Evolutionary conservation across 2,113 vertebrate species (phyloP).

Genomic region (Ursus arctos): DNA sequence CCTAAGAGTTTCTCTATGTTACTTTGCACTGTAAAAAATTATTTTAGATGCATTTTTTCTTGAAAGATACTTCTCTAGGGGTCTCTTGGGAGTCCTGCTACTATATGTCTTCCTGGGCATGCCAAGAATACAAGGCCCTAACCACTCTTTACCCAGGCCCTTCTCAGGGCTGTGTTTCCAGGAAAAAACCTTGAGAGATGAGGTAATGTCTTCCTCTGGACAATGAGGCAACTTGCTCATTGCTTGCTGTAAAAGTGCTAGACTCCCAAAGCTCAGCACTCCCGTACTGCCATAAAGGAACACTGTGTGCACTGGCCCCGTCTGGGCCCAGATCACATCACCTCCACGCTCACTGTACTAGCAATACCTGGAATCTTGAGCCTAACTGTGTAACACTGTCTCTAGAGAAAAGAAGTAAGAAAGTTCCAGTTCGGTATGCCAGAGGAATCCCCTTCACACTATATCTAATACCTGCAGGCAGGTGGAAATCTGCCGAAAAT

Average conservation of each 20-base stretch:
- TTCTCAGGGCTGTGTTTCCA: background rate
- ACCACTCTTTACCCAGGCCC: background rate
- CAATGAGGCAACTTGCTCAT: background rate
- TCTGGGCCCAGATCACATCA: background rate
- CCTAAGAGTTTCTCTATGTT: background rate
- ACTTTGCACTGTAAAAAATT: constrained; percentile 12
- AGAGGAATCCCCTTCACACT: background rate
- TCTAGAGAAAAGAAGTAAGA: background rate
- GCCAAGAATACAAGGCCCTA: background rate
- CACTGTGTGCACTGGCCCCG: background rate
- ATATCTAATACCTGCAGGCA: background rate
- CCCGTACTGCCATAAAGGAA: background rate
- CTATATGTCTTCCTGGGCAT: background rate
- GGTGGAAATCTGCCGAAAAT: background rate
- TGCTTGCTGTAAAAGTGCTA: background rate
- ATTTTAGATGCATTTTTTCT: background rate
- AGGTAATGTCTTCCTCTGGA: background rate
- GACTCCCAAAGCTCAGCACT: background rate
- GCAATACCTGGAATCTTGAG: background rate
- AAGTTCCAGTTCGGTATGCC: background rate
- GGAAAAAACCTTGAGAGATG: background rate
- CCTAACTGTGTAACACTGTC: background rate
- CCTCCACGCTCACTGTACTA: background rate
- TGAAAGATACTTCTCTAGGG: background rate
- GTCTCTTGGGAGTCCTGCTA: background rate